Conservation (phyloP, 2,797 vertebrate species). For the Heliangelus exortis region DNA sequence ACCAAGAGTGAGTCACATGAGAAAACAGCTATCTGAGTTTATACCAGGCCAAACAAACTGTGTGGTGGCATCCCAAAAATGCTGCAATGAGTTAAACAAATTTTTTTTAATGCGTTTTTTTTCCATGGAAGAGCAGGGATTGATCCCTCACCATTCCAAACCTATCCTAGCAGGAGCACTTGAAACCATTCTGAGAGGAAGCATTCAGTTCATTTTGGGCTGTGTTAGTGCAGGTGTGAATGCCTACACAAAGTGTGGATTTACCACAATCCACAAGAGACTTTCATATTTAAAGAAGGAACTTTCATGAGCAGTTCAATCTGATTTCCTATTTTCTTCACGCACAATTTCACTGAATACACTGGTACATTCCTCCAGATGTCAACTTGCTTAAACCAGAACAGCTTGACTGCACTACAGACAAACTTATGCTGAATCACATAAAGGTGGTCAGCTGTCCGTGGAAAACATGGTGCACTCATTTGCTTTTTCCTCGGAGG, state of each 20-base stretch:
- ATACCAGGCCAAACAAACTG: background rate
- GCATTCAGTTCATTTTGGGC: background rate
- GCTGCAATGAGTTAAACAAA: background rate
- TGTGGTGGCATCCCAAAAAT: background rate
- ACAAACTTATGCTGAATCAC: background rate
- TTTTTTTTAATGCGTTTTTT: background rate
- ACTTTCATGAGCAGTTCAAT: conserved; percentile 35
- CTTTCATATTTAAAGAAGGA: background rate
- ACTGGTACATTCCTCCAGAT: conserved; percentile 7
- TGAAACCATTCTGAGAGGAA: background rate
- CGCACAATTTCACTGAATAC: background rate
- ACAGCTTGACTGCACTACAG: conserved; percentile 35
- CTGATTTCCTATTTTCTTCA: conserved; percentile 35
- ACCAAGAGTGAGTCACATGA: background rate
- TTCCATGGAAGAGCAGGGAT: background rate
- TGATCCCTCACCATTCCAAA: background rate
- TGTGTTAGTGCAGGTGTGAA: conserved; percentile 30
- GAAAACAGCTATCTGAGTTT: background rate
- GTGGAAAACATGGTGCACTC: background rate
- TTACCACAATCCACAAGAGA: conserved; percentile 24
- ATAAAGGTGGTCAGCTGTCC: background rate
- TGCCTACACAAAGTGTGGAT: background rate
- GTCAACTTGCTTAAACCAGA: background rate
- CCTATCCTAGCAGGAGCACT: background rate
- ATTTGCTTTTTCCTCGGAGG: background rate